A percentile compares a stretch with the other conserved stretches of the same genome.
These are phyloP conservation scores for Pristionchus maxplancki DNA, from an alignment of 2,888 invertebrate genomes.

Conservation along the genomic window DNA sequence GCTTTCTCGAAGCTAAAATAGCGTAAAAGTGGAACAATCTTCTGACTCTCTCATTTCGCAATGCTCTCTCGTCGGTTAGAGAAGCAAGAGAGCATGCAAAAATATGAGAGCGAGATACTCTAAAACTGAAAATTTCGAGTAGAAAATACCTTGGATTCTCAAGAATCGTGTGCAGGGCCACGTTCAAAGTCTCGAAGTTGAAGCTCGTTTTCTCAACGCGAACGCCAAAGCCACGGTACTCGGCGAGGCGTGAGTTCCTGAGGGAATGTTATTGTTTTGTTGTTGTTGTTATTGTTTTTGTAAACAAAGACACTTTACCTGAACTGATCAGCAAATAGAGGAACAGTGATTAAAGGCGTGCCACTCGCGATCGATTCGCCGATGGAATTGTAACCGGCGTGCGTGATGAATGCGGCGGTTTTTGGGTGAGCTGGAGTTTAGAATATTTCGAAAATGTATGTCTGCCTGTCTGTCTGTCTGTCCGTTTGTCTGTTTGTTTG, in stretches of 20 bases:
- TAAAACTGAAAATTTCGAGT: too few species aligned
- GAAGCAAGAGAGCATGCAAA: too few species aligned
- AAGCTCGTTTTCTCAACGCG: not conserved
- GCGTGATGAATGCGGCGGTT: slow-evolving; percentile 35
- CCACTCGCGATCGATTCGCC: slow-evolving; percentile 19
- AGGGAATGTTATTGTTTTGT: too few species aligned
- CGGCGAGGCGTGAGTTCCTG: slow-evolving; percentile 30
- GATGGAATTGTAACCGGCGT: too few species aligned
- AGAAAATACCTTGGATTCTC: not conserved
- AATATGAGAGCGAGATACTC: too few species aligned
- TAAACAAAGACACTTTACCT: not conserved
- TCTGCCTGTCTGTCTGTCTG: too few species aligned
- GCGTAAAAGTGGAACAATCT: too few species aligned
- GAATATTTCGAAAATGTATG: not conserved
- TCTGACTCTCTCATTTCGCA: too few species aligned
- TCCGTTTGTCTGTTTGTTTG: too few species aligned
- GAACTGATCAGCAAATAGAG: not conserved
- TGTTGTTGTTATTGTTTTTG: not conserved
- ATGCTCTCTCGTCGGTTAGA: too few species aligned
- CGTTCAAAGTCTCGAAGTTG: not conserved
- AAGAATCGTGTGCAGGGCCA: not conserved
- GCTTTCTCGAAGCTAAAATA: too few species aligned
- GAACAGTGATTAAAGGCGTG: not conserved
- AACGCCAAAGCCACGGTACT: not conserved
- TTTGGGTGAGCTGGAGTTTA: slow-evolving; percentile 6